Base-by-base conservation (phyloP, 1,140 invertebrate species). In the Zaprionus davidi region DNA sequence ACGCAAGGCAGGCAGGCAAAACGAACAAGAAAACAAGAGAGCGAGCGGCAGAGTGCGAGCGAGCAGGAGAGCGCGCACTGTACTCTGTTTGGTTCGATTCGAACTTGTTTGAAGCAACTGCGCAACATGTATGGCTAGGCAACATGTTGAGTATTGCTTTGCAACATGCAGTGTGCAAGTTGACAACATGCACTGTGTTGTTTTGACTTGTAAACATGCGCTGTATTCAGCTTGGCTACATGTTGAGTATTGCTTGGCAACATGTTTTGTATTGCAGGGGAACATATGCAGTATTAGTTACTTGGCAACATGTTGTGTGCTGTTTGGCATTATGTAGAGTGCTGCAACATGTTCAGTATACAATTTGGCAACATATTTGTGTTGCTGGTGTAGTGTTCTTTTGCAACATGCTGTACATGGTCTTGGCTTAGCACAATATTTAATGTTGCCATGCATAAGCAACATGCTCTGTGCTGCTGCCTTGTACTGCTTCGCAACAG, bases 71-170 rank as follows among this genome's bases (percentile, higher is more conserved):
- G 44, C 63, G 44, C 63, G 22, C n/a, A 51, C 46, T 51, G 46
- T 46, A 59, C 53, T 57, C 53, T 3, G 1, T 17, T 46, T 46
- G 41, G 41, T 22, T 41, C 36, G n/a, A 41, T 59, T 63, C 67
- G 12, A 60, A 76, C 73, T 55, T 71, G 73, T 72, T 76, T 17
- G 73, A 44, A 55, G 56, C 71, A 56, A 24, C n/a, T 24, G 7
- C 34, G 24, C 49, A 55, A 56, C 49, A 44, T 56, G 0, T 55
- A 7, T 44, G 41, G n/a, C n/a, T 17, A 0, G 2, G 41, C 41
- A 46, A 17, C 51, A 44, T 57, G 53, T 55, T 6, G 1, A 3
- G 9, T 15, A 6, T 44, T 2, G 6, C 5, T 7, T 2, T 2
- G n/a, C 41, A 3, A 7, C 51, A 44, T 57, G 5, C 9, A 15